Conservation (phyloP, 2,797 vertebrate genomes). For the Stomatorhinus walkeri region DNA sequence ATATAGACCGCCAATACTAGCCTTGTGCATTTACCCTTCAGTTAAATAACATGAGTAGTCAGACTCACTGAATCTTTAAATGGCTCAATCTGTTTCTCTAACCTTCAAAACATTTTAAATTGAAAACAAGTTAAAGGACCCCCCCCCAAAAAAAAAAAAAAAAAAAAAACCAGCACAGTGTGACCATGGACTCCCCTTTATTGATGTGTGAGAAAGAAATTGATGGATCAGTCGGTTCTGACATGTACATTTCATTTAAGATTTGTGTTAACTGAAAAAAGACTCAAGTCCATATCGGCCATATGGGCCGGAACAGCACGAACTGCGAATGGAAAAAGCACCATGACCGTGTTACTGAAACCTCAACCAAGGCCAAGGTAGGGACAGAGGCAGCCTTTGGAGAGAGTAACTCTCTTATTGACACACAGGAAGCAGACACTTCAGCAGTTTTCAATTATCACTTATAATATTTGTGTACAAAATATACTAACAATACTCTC, state of each 20-base stretch:
- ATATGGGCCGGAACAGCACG: not conserved
- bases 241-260: not conserved
- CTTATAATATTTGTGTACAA: conserved; percentile 67
- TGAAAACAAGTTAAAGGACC: not conserved
- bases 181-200: not conserved
- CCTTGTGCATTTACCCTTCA: not conserved
- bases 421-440: conserved; percentile 46
- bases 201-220: not conserved
- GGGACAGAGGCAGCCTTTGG: not conserved
- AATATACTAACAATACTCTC: conserved; percentile 58
- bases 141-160: not conserved
- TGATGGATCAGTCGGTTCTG: not conserved
- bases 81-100: not conserved
- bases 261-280: not conserved
- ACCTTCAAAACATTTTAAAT: not conserved
- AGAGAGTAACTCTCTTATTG: not conserved
- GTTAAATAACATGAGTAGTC: not conserved
- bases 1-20: not conserved
- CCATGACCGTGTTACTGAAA: not conserved
- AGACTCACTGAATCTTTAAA: not conserved
- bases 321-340: not conserved
- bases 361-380: not conserved
- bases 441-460: conserved; percentile 63
- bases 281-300: not conserved
- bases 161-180: not conserved